A percentile compares a stretch with the other conserved stretches of the same genome.
phyloP scores from a whole-genome alignment of 2,113 vertebrate genomes.

The Onychorhynchus coronatus region DNA sequence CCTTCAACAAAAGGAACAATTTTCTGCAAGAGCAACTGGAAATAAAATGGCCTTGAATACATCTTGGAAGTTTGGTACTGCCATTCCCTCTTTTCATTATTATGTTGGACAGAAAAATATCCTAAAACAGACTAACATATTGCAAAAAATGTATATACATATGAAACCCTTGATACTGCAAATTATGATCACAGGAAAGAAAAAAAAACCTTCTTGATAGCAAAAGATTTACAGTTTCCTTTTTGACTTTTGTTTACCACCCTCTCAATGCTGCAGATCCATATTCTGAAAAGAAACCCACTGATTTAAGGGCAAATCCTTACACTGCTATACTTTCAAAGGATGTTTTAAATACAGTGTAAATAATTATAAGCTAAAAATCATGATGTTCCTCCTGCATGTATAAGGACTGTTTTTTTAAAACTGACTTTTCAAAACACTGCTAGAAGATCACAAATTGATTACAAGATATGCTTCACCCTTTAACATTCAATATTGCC shows the following conservation, averaged over 20 bases:
- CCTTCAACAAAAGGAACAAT: neutral
- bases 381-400: neutral
- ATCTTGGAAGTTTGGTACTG: neutral
- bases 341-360: neutral
- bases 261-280: neutral
- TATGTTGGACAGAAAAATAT: neutral
- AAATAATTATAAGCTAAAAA: neutral
- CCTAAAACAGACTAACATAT: neutral
- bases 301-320: neutral
- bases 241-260: neutral
- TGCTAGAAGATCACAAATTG: neutral
- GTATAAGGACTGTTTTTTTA: neutral
- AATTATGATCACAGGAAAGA: neutral
- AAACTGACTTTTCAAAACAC: neutral
- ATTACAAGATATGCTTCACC: neutral
- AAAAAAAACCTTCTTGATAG: neutral
- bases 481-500: neutral
- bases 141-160: neutral
- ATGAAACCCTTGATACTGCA: neutral
- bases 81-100: neutral
- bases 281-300: neutral
- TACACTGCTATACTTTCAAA: neutral
- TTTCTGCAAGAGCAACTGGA: neutral
- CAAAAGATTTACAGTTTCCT: neutral
- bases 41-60: neutral